Conservation (phyloP, 1,140 invertebrate species). For the Formica selysi region DNA sequence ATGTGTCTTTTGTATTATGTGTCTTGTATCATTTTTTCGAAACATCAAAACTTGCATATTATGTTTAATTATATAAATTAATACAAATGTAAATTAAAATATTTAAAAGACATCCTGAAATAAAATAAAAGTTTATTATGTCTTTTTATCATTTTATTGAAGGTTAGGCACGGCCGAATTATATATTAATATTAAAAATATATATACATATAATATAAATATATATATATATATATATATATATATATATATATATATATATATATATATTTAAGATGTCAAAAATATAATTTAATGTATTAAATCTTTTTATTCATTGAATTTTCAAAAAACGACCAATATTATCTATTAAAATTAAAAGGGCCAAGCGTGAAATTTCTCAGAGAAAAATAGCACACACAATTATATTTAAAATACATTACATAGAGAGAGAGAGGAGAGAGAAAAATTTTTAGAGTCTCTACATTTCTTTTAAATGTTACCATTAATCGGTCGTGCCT, state of each 20-base stretch:
- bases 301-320: background rate
- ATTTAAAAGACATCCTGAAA: background rate
- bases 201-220: background rate
- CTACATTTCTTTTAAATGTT: background rate
- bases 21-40: constrained; percentile 1
- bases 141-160: background rate
- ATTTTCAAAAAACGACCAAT: no score
- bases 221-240: no score
- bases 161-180: background rate
- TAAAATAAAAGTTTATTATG: background rate
- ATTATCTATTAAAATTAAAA: no score
- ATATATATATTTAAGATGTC: background rate
- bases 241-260: background rate
- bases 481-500: background rate
- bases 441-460: background rate
- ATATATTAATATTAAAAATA: background rate
- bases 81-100: background rate
- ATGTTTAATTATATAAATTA: background rate
- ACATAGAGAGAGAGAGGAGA: background rate
- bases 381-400: background rate
- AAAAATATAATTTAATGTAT: background rate
- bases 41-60: background rate
- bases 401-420: constrained; percentile 16
- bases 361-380: background rate
- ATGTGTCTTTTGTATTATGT: background rate